A percentile compares a stretch with the other conserved stretches of the same genome.
phyloP scores from a whole-genome alignment of 2,797 vertebrate genomes.

The Gymnothorax javanicus region DNA sequence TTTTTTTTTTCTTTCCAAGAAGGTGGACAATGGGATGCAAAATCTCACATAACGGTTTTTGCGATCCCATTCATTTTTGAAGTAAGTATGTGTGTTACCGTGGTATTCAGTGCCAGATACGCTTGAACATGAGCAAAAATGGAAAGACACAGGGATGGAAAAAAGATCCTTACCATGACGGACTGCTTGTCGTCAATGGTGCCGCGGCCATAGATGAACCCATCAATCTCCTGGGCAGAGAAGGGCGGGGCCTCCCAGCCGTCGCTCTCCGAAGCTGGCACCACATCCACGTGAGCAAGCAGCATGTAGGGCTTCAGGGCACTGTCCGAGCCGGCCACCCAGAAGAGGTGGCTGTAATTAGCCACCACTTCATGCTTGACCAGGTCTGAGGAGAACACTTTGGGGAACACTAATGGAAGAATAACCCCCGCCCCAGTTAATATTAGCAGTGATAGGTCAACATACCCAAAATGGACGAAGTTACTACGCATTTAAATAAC shows the following conservation, averaged over 20 bases:
- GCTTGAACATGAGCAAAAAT: too few relatives aligned
- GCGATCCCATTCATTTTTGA: too few relatives aligned
- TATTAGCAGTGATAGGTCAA: background rate
- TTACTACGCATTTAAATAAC: background rate
- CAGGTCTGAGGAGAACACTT: conserved; percentile 81
- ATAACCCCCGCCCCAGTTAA: background rate
- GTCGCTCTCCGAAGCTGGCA: conserved; percentile 82
- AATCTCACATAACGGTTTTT: background rate
- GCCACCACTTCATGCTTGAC: conserved; percentile 85
- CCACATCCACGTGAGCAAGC: conserved; percentile 93
- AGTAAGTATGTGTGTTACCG: too few relatives aligned
- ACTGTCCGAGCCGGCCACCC: conserved; percentile 76
- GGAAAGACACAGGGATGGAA: background rate
- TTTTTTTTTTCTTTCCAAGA: background rate
- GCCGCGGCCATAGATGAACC: conserved; percentile 93
- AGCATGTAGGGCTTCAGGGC: conserved; percentile 85
- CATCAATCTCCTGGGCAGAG: conserved; percentile 83
- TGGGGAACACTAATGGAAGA: conserved; percentile 80
- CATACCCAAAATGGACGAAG: background rate
- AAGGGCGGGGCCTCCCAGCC: conserved; percentile 92
- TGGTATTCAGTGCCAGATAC: too few relatives aligned
- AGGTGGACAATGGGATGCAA: background rate
- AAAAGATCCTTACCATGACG: conserved; percentile 73
- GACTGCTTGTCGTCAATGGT: conserved; percentile 89
- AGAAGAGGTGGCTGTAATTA: conserved; percentile 88